A percentile compares a stretch with the other conserved stretches of the same genome.
Evolutionary conservation across 2,113 vertebrate species (phyloP).

Genomic region (Brachionichthys hirsutus): DNA sequence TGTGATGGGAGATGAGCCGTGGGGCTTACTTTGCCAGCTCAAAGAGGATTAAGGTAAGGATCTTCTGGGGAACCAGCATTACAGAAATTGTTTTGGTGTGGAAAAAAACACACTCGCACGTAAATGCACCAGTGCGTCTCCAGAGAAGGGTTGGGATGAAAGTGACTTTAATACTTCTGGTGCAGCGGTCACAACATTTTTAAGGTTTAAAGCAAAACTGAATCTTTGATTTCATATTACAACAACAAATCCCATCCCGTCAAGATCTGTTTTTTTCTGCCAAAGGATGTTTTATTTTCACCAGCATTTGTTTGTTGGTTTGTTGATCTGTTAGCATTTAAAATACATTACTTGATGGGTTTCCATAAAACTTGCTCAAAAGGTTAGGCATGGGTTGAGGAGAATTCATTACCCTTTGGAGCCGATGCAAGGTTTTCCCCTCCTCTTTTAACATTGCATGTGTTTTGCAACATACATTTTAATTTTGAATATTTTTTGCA

Average conservation of each 20-base stretch:
- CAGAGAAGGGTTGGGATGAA: slow-evolving; percentile 5
- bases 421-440: too few relatives aligned
- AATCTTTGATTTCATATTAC: slow-evolving; percentile 3
- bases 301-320: too few relatives aligned
- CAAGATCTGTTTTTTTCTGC: neutral
- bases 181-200: neutral
- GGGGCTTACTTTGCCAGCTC: slow-evolving; percentile 60
- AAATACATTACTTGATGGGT: too few relatives aligned
- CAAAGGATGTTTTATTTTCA: too few relatives aligned
- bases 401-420: too few relatives aligned
- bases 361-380: too few relatives aligned
- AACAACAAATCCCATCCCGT: neutral
- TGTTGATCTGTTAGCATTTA: too few relatives aligned
- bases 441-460: too few relatives aligned
- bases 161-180: slow-evolving; percentile 11
- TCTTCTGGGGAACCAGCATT: slow-evolving; percentile 62
- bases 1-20: slow-evolving; percentile 68
- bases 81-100: slow-evolving; percentile 67
- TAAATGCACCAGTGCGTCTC: slow-evolving; percentile 5
- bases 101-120: slow-evolving; percentile 17
- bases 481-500: too few relatives aligned
- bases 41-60: slow-evolving; percentile 75
- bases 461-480: too few relatives aligned
- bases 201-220: neutral
- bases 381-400: too few relatives aligned